Evolutionary conservation across 1,140 invertebrate species (phyloP), one percentile per base, ranked within the genome.

Genomic region (Papilio xuthus): DNA sequence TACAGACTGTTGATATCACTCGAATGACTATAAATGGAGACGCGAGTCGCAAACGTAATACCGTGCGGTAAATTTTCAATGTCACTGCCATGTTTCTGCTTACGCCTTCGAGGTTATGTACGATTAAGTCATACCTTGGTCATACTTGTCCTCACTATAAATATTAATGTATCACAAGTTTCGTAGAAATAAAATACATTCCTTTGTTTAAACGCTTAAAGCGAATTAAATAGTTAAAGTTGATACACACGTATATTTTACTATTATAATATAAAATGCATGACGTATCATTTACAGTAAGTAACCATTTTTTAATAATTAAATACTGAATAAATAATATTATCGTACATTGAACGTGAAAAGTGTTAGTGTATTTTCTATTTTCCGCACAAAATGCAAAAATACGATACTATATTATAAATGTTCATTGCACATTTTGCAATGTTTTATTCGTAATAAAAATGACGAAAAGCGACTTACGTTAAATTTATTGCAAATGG

Each of bases 31-130:
- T 73, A 73, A 47, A 73, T 47, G 42, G 71, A 47, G 37, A 73
- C 42, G 20, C 71, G 71, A 41, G 37, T 15, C 23, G 41, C 71
- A 73, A 73, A 67, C 60, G 41, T 44, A 73, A 73, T 47, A 26
- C n/a, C 71, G 71, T 26, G 42, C 71, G 71, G 71, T 73, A 42
- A 72, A 73, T 73, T 73, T 73, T 73, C 71, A 73, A 73, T 73
- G 71, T 73, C 71, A 73, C 42, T 73, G 41, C 23, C 71, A 73
- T 73, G 20, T 41, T 73, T 73, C 71, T 73, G 71, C 71, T 73
- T 73, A 73, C 71, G 71, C 41, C 13, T 47, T 23, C 41, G 41
- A 73, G 71, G 71, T 73, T 73, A 73, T 41, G 41, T 42, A 23
- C 37, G 28, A 73, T 73, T 73, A 73, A 73, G 42, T 73, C 71